Percentiles rank a stretch among this genome's conserved stretches.
Evolutionary conservation across 2,888 invertebrate species (phyloP).

Genomic region (Cetonia aurata): DNA sequence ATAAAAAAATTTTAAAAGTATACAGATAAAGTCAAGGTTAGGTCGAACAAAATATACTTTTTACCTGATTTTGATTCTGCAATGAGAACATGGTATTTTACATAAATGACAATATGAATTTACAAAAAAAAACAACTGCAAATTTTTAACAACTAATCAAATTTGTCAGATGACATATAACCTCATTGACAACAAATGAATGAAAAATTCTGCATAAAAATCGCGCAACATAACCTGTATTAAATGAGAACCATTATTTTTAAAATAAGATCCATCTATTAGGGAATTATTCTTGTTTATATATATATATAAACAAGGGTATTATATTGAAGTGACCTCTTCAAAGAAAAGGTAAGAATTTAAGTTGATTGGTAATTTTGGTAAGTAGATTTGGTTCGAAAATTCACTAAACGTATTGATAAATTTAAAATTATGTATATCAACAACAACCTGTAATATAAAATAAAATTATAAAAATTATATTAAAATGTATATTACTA

Average conservation of each 20-base stretch:
- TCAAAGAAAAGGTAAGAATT: too few relatives aligned
- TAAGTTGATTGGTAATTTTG: too few relatives aligned
- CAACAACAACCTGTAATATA: too few relatives aligned
- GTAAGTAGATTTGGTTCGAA: too few relatives aligned
- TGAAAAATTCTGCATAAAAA: constrained; percentile 42
- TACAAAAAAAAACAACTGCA: constrained; percentile 50
- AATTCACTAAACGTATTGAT: too few relatives aligned
- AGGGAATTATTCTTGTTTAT: not conserved
- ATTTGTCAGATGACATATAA: constrained; percentile 54
- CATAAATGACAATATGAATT: constrained; percentile 51
- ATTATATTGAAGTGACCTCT: too few relatives aligned
- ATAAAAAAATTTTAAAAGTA: constrained; percentile 48
- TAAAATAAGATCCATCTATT: constrained; percentile 13
- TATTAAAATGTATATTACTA: too few relatives aligned
- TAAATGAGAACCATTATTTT: too few relatives aligned
- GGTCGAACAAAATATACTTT: constrained; percentile 15
- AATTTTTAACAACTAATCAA: constrained; percentile 50
- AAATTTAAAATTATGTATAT: too few relatives aligned
- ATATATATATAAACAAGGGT: too few relatives aligned
- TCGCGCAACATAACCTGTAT: too few relatives aligned
- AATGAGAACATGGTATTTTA: constrained; percentile 65
- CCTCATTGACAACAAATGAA: constrained; percentile 61
- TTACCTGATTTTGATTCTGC: constrained; percentile 69
- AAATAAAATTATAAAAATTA: too few relatives aligned
- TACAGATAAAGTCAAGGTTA: constrained; percentile 13